Conservation (phyloP, 53 echinoderm and acorn worm species). For the Astropecten irregularis region DNA sequence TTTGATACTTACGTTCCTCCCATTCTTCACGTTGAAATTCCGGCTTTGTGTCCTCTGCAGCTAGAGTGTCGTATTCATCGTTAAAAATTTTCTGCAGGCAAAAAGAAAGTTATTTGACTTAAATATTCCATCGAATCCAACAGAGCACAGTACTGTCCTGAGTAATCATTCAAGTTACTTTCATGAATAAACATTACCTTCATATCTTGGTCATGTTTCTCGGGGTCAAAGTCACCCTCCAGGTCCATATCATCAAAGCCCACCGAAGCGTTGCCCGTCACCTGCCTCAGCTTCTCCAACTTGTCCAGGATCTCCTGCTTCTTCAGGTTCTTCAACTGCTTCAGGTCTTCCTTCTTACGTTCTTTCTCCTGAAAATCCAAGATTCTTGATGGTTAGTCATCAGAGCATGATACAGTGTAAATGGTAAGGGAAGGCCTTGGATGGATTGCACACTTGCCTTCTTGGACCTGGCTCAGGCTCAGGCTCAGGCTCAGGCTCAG, state of each 20-base stretch:
- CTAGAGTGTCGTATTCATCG: constrained; percentile 69
- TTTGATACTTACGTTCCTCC: constrained; percentile 44
- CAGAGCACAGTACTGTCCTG: no score
- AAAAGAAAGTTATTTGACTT: background rate
- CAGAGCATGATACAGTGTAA: no score
- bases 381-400: no score
- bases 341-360: constrained; percentile 59
- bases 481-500: no score
- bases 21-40: constrained; percentile 77
- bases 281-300: constrained; percentile 84
- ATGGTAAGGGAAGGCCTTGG: no score
- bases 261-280: constrained; percentile 76
- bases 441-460: no score
- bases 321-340: constrained; percentile 65
- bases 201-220: constrained; percentile 85
- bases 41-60: constrained; percentile 82
- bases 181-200: no score
- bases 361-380: constrained; percentile 63
- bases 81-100: constrained; percentile 79
- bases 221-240: constrained; percentile 94
- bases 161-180: no score
- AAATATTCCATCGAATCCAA: no score
- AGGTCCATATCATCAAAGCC: constrained; percentile 83
- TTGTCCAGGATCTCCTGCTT: constrained; percentile 69
- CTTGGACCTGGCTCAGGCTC: no score